Evolutionary conservation across 2,113 vertebrate genomes (phyloP).

Genomic region (Cyprinodon brontotheroides): DNA sequence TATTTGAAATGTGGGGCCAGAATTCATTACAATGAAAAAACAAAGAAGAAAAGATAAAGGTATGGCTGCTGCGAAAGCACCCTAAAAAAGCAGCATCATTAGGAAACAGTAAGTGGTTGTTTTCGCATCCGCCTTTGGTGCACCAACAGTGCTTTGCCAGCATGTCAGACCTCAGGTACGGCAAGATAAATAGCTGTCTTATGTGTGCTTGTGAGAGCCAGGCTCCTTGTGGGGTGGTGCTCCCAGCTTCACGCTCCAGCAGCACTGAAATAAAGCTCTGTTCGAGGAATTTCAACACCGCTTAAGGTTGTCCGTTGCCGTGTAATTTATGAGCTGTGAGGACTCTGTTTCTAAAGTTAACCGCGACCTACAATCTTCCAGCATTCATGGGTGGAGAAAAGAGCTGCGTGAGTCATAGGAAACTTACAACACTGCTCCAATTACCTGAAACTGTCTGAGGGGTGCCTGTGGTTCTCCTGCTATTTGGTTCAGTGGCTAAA

Average conservation of each 20-base stretch:
- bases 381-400: constrained; percentile 74
- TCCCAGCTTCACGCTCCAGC: constrained; percentile 77
- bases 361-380: constrained; percentile 70
- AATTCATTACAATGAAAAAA: constrained; percentile 47
- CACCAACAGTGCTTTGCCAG: constrained; percentile 52
- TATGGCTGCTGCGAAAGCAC: constrained; percentile 48
- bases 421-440: constrained; percentile 76
- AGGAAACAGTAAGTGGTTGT: constrained; percentile 59
- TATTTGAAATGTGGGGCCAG: constrained; percentile 43
- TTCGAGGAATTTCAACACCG: constrained; percentile 81
- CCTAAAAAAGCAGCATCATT: constrained; percentile 52
- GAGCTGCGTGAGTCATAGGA: constrained; percentile 77
- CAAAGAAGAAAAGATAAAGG: constrained; percentile 18
- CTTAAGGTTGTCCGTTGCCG: constrained; percentile 79
- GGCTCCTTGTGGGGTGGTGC: constrained; percentile 75
- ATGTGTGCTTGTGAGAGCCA: constrained; percentile 67
- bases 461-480: constrained; percentile 40
- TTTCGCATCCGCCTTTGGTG: constrained; percentile 60
- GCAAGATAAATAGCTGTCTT: constrained; percentile 70
- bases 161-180: constrained; percentile 75
- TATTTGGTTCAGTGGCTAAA: constrained; percentile 39
- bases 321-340: constrained; percentile 81
- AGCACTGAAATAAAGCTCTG: constrained; percentile 81
- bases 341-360: constrained; percentile 73
- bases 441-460: constrained; percentile 70